Conservation (phyloP, 2,113 vertebrate genomes). For the Callaeas wilsoni region DNA sequence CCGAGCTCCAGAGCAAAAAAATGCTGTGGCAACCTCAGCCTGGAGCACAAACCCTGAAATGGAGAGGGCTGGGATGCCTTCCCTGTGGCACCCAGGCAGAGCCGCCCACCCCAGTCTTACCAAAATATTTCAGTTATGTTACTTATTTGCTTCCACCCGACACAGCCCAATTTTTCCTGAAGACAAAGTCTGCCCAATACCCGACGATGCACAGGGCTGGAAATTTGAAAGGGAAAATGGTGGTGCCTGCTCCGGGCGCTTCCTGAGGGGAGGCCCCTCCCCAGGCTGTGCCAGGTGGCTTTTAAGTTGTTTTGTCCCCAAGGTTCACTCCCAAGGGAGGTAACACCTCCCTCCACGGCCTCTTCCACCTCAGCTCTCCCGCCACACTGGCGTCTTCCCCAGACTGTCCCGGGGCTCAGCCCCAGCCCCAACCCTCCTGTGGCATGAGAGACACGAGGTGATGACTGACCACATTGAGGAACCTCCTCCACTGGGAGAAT, state of each 20-base stretch:
- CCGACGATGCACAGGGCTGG: accelerated
- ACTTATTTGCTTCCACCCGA: not conserved
- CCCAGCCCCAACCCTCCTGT: not conserved
- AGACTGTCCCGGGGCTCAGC: not conserved
- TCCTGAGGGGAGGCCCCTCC: not conserved
- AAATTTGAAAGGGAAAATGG: not conserved
- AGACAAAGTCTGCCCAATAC: not conserved
- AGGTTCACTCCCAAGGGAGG: not conserved
- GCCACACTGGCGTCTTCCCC: accelerated
- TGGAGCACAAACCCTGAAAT: not conserved
- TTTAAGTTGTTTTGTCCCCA: not conserved
- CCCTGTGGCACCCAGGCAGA: not conserved
- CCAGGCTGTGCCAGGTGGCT: not conserved
- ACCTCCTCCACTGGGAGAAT: accelerated
- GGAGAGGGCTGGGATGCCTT: not conserved
- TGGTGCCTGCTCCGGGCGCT: not conserved
- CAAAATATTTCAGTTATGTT: constrained; percentile 1
- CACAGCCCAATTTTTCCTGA: not conserved
- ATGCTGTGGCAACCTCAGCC: not conserved
- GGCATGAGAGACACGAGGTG: accelerated
- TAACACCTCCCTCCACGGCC: not conserved
- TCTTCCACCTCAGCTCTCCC: not conserved
- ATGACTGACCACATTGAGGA: accelerated
- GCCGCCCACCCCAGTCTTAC: not conserved
- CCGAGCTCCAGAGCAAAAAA: not conserved